phyloP scores from a whole-genome alignment of 1,140 invertebrate species.

The Drosophila neocordata region DNA sequence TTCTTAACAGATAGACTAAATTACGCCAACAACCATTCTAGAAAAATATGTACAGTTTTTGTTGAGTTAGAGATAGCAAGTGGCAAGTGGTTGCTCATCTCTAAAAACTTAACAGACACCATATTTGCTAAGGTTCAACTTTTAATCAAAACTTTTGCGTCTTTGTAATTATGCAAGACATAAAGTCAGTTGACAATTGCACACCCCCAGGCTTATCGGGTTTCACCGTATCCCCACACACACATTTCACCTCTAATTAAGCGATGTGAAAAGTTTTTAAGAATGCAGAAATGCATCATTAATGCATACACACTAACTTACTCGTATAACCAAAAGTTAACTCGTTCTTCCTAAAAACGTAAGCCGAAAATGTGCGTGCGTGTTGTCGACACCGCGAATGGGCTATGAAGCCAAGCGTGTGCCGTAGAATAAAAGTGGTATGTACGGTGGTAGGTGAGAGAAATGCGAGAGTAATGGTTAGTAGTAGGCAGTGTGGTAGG shows the following conservation, averaged over 20 bases:
- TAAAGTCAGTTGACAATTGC: constrained; percentile 55
- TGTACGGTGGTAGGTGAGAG: neutral
- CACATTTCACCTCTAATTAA: constrained; percentile 68
- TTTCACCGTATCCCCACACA: neutral
- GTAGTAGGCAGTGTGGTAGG: neutral
- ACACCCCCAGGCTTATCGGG: neutral
- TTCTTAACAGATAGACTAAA: neutral
- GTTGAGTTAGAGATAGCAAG: too few relatives aligned
- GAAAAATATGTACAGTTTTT: neutral
- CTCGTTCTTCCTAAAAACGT: constrained; percentile 1
- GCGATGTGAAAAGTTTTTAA: constrained; percentile 54
- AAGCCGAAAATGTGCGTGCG: constrained; percentile 34
- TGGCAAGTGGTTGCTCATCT: constrained; percentile 12
- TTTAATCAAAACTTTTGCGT: constrained; percentile 73
- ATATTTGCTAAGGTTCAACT: constrained; percentile 39
- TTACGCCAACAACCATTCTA: neutral
- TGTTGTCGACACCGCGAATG: constrained; percentile 44
- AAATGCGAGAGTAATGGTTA: neutral
- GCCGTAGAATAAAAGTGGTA: neutral
- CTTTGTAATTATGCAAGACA: constrained; percentile 65
- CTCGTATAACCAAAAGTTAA: constrained; percentile 22
- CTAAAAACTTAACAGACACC: constrained; percentile 18
- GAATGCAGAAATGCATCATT: constrained; percentile 64
- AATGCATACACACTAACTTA: constrained; percentile 56
- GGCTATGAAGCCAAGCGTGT: constrained; percentile 36